These are phyloP conservation scores for Trogon melanurus DNA, from an alignment of 2,113 vertebrate species.

Conservation along the genomic window DNA sequence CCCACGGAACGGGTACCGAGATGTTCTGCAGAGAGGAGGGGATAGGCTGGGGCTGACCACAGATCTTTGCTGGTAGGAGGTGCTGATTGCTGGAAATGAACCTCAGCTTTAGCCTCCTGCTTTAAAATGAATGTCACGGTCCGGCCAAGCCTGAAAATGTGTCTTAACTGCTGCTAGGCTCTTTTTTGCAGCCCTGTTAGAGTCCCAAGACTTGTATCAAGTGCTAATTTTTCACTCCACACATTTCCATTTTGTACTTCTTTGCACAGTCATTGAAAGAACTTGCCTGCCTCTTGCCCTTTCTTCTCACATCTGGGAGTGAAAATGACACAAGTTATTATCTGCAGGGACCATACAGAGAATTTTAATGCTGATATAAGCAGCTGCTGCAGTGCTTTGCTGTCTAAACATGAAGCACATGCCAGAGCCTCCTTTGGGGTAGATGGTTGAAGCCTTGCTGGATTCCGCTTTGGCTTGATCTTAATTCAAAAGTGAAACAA, in stretches of 20 bases:
- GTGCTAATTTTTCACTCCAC: neutral
- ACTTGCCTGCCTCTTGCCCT: neutral
- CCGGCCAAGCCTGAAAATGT: too few relatives aligned
- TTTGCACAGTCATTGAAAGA: neutral
- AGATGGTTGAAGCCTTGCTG: neutral
- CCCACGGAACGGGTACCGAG: accelerated
- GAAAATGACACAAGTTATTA: neutral
- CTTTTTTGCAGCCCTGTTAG: neutral
- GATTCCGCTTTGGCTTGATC: neutral
- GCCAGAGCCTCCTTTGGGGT: neutral
- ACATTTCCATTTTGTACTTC: neutral
- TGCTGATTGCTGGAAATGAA: neutral
- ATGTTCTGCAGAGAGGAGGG: neutral
- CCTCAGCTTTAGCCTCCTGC: neutral
- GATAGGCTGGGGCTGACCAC: neutral
- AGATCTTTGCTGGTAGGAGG: neutral
- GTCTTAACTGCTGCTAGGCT: neutral
- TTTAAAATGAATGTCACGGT: neutral
- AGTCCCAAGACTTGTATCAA: neutral
- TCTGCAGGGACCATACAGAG: neutral
- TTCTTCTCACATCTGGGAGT: neutral
- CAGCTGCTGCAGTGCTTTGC: neutral
- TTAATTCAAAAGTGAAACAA: neutral
- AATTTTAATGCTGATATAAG: neutral
- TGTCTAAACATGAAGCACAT: neutral